Percentiles rank a stretch among this genome's conserved stretches.
Conservation (phyloP, 2,888 invertebrate species). For the Drosophila testacea region DNA sequence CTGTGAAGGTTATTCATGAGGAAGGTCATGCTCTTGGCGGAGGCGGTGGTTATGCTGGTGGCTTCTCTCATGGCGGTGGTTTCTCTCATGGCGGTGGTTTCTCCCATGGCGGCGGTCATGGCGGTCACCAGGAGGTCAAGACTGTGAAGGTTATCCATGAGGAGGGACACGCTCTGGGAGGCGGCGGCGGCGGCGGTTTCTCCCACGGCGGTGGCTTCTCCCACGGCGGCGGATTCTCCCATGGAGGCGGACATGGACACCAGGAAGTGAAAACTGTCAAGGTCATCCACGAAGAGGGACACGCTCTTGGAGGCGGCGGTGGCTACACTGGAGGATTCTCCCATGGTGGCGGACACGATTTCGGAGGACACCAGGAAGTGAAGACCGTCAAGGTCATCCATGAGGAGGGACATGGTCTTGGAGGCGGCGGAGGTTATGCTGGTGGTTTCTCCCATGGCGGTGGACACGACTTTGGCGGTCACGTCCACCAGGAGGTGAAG, state of each 20-base stretch:
- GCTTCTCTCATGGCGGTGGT: constrained; percentile 20
- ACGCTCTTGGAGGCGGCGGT: constrained; percentile 37
- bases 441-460: constrained; percentile 54
- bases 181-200: constrained; percentile 38
- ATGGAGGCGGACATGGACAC: constrained; percentile 49
- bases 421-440: constrained; percentile 44
- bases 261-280: constrained; percentile 67
- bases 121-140: constrained; percentile 60
- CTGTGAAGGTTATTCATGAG: constrained; percentile 65
- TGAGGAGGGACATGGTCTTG: constrained; percentile 54
- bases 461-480: constrained; percentile 47
- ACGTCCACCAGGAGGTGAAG: constrained; percentile 57
- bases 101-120: constrained; percentile 34
- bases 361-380: constrained; percentile 65
- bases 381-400: constrained; percentile 75
- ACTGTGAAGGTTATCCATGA: constrained; percentile 67
- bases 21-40: constrained; percentile 39
- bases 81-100: constrained; percentile 38
- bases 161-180: constrained; percentile 39
- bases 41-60: constrained; percentile 33
- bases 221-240: constrained; percentile 15
- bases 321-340: constrained; percentile 40
- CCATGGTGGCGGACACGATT: constrained; percentile 38
- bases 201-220: constrained; percentile 20
- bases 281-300: constrained; percentile 67